A percentile compares a stretch with the other conserved stretches of the same genome.
These are phyloP conservation scores for Cryptoblepharus egeriae DNA, from an alignment of 2,797 vertebrate genomes.

Conservation along the genomic window DNA sequence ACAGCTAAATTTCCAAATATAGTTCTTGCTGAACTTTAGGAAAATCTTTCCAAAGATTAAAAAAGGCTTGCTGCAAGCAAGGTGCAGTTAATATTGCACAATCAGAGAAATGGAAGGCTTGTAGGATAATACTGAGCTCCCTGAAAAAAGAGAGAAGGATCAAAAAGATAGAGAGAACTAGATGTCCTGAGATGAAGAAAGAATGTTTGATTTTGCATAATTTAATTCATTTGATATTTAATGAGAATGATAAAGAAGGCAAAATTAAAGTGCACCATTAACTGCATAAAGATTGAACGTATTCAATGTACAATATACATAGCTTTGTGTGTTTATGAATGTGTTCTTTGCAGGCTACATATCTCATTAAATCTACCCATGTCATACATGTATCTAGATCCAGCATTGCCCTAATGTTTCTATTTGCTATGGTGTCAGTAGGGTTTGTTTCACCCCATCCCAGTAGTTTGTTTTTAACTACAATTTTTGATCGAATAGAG, in stretches of 20 bases:
- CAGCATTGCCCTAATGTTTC: too few species aligned
- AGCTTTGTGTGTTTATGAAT: neutral
- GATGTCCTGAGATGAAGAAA: neutral
- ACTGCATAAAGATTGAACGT: neutral
- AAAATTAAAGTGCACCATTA: neutral
- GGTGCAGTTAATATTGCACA: neutral
- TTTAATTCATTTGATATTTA: neutral
- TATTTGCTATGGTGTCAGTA: neutral
- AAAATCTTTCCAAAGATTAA: conserved; percentile 19
- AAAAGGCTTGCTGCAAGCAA: fast-evolving
- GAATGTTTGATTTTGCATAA: neutral
- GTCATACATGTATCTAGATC: neutral
- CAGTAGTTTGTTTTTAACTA: too few species aligned
- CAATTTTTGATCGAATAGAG: too few species aligned
- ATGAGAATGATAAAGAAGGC: conserved; percentile 28
- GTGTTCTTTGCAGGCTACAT: neutral
- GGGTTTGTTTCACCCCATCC: too few species aligned
- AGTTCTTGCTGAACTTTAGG: fast-evolving
- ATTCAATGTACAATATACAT: neutral
- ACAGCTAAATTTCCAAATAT: neutral
- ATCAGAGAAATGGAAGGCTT: neutral
- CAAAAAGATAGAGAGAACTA: neutral
- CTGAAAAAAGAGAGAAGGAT: neutral
- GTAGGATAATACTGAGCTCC: neutral
- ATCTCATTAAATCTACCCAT: neutral